These are phyloP conservation scores for Sorex araneus DNA, from an alignment of 2,113 vertebrate genomes.

Conservation along the genomic window DNA sequence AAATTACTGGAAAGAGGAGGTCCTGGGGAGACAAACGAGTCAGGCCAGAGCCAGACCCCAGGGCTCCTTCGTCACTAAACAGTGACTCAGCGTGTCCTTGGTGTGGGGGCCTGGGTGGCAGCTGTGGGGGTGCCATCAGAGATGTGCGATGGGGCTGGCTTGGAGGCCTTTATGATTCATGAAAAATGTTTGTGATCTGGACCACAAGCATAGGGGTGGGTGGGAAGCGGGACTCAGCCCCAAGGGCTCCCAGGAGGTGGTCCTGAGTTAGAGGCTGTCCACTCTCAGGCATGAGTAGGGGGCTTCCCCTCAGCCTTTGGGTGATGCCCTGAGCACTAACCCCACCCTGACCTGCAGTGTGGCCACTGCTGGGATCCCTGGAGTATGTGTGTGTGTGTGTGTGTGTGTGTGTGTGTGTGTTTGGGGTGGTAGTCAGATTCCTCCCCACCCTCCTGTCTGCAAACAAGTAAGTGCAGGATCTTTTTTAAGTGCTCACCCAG, in stretches of 20 bases:
- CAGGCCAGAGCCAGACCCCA: not conserved
- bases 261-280: not conserved
- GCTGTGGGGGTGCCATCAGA: not conserved
- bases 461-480: not conserved
- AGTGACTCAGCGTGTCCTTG: conserved; percentile 1
- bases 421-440: not conserved
- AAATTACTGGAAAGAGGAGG: not conserved
- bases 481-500: not conserved
- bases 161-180: not conserved
- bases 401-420: no score
- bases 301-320: not conserved
- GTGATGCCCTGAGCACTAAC: not conserved
- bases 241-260: not conserved
- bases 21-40: not conserved
- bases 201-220: not conserved
- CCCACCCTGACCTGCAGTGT: not conserved
- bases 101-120: not conserved
- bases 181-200: not conserved
- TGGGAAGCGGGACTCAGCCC: not conserved
- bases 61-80: not conserved
- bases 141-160: not conserved
- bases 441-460: not conserved
- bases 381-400: no score
- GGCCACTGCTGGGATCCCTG: not conserved
- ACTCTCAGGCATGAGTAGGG: not conserved